These are phyloP conservation scores for Lithophane leautieri DNA, from an alignment of 2,888 invertebrate genomes.

Conservation along the genomic window DNA sequence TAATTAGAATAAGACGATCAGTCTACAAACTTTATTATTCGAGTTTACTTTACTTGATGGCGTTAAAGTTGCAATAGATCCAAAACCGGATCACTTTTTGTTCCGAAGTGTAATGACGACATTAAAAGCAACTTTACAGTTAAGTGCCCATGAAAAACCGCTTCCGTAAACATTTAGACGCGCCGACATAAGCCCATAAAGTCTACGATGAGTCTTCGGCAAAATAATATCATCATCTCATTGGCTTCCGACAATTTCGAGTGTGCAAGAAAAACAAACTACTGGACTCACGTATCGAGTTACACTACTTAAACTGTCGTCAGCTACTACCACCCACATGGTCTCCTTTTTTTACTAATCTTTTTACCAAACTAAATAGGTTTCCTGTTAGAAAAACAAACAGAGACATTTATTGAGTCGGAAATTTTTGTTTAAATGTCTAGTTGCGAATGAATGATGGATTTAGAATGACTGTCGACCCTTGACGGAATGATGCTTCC, in stretches of 20 bases:
- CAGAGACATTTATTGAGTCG: constrained; percentile 87
- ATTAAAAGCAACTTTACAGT: constrained; percentile 50
- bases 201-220: constrained; percentile 70
- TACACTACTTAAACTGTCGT: constrained; percentile 90
- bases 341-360: constrained; percentile 82
- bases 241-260: constrained; percentile 84
- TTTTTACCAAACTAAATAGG: constrained; percentile 86
- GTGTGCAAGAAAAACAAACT: constrained; percentile 85
- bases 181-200: constrained; percentile 64
- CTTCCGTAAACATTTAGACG: constrained; percentile 63
- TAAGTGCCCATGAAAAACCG: constrained; percentile 61
- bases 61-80: constrained; percentile 31
- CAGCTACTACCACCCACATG: constrained; percentile 86
- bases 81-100: constrained; percentile 51
- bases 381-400: constrained; percentile 90
- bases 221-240: constrained; percentile 82
- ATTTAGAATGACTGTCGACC: constrained; percentile 85
- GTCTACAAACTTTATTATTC: neutral
- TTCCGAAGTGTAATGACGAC: constrained; percentile 42
- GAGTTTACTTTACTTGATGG: neutral
- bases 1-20: neutral
- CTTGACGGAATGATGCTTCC: constrained; percentile 80
- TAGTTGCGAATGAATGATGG: constrained; percentile 88
- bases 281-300: constrained; percentile 84
- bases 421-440: constrained; percentile 83